phyloP scores from a whole-genome alignment of 2,888 invertebrate species.

The Pristionchus maxplancki region DNA sequence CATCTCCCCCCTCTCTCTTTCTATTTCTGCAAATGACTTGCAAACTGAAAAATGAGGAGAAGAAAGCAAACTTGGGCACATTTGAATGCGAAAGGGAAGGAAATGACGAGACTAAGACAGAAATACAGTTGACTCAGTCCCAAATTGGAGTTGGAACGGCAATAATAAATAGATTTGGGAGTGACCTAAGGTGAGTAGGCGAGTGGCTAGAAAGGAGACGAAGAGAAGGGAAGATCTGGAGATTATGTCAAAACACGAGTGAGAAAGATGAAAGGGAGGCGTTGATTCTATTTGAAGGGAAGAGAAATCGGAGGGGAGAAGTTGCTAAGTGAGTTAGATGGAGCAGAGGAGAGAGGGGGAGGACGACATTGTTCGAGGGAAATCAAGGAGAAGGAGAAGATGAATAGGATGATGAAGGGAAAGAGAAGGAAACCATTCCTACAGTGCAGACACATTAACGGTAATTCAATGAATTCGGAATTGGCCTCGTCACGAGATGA shows the following conservation, averaged over 20 bases:
- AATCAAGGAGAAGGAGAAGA: neutral
- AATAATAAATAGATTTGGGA: neutral
- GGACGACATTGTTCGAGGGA: neutral
- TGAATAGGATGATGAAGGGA: neutral
- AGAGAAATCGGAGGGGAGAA: slow-evolving; percentile 26
- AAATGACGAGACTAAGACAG: slow-evolving; percentile 15
- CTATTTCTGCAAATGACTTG: slow-evolving; percentile 33
- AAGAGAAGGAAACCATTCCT: neutral
- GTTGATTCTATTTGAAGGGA: slow-evolving; percentile 39
- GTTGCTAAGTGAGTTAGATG: slow-evolving; percentile 20
- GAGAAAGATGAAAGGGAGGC: neutral
- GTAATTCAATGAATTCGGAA: neutral
- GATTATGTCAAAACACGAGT: slow-evolving; percentile 24
- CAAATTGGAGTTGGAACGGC: neutral
- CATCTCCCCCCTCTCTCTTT: slow-evolving; percentile 13
- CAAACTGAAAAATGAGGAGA: slow-evolving; percentile 17
- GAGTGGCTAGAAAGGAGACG: neutral
- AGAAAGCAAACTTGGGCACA: neutral
- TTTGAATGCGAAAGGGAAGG: neutral
- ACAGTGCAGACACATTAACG: neutral
- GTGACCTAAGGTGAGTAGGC: neutral
- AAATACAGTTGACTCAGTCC: slow-evolving; percentile 13
- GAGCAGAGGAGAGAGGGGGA: slow-evolving; percentile 12
- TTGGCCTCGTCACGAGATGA: neutral
- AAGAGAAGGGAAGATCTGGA: neutral